Evolutionary conservation across 2,888 invertebrate genomes (phyloP), one percentile per base, ranked within the genome.

Genomic region (Aphodius sticticus): DNA sequence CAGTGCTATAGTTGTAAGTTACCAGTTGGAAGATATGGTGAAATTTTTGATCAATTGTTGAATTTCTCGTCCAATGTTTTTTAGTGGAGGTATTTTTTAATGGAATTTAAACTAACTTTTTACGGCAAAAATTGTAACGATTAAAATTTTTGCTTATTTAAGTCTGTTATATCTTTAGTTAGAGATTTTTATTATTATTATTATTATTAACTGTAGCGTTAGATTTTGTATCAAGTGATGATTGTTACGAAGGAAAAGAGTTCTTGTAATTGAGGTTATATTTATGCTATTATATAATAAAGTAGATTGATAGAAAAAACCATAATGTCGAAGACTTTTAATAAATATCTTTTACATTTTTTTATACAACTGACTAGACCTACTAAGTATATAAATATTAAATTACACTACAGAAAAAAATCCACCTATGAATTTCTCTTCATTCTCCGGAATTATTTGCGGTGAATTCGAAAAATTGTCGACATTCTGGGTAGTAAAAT

Each of bases 151-250:
- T 26, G 6, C 14, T 2, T 70, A 1, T 70, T 70, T 70, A 16
- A 16, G 70, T 53, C 12, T 53, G 53, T 53, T 53, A 53, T 16
- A 70, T 70, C 1, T 14, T 74, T 26, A 35, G 14, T 26, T 74
- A 74, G 36, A 74, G 14, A 74, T 74, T 35, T 16, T 74, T 74
- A 74, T 36, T 35, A 74, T 16, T 74, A 70, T 16, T 26, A 74
- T 16, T 35, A 74, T 74, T 35, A 74, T 35, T 74, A 74, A 74
- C 14, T 12, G 12, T 9, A 16, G 14, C 35, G 16, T 53, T 53
- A 53, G 53, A 53, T 53, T 53, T 53, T 53, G 53, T 53, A 53
- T 53, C 12, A 12, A 7, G 7, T 53, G 53, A 53, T 9, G 53
- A 53, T 53, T 53, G 53, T 53, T 53, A 53, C 12, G 4, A 53